phyloP scores from a whole-genome alignment of 1,140 invertebrate species.

The Scaptomyza hsui region DNA sequence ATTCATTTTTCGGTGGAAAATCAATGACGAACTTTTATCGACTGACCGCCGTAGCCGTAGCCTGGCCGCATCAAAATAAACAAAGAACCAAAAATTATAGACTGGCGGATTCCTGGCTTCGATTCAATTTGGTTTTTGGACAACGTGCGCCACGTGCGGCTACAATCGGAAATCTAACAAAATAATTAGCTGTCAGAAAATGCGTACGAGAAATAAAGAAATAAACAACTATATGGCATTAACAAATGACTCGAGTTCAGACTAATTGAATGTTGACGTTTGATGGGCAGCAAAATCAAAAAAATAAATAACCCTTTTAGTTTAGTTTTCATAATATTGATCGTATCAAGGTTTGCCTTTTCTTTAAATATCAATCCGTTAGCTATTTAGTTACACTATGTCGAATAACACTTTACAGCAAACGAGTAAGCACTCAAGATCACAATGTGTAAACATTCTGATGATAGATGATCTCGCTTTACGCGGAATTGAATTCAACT shows the following conservation, averaged over 20 bases:
- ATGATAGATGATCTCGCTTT: conserved; percentile 12
- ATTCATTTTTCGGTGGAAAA: conserved; percentile 54
- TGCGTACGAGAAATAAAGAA: conserved; percentile 59
- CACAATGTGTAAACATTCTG: background rate
- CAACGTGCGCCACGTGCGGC: conserved; percentile 42
- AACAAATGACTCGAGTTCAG: conserved; percentile 12
- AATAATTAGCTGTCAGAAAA: conserved; percentile 81
- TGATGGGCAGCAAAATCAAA: conserved; percentile 25
- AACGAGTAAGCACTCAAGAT: background rate
- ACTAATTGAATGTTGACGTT: conserved; percentile 49
- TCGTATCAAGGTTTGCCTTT: background rate
- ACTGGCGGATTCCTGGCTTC: conserved; percentile 29
- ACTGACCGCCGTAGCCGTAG: conserved; percentile 47
- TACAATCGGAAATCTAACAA: conserved; percentile 66
- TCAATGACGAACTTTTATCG: conserved; percentile 79
- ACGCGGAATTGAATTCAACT: background rate
- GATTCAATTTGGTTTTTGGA: conserved; percentile 14
- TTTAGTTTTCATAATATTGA: background rate
- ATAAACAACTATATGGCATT: conserved; percentile 67
- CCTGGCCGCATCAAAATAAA: conserved; percentile 66
- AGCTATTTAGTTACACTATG: background rate
- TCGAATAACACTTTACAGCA: background rate
- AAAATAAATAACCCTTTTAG: background rate
- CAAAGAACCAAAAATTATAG: conserved; percentile 36
- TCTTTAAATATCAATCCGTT: background rate